Evolutionary conservation across 1,140 invertebrate species (phyloP), one percentile per base, ranked within the genome.

Genomic region (Cyclargus thomasi): DNA sequence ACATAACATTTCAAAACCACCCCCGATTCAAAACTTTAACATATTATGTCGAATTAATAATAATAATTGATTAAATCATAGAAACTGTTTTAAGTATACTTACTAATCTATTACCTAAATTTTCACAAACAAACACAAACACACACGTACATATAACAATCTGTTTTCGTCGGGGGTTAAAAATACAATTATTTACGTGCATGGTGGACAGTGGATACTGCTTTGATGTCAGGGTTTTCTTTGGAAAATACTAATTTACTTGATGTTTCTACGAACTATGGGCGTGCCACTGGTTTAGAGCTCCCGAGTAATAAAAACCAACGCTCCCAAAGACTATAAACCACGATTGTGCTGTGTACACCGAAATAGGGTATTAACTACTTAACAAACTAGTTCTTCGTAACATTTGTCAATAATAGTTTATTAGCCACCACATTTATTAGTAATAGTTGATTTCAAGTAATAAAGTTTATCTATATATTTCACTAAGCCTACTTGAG

Each of bases 311-410:
- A 65, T 80, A 80, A 79, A 82, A 78, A 68, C 67, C 55, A 21
- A 36, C 64, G 70, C 75, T 77, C 71, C 72, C 72, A 71, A 82
- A 76, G 65, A 67, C 68, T 71, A 72, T 65, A 74, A 76, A 77
- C 39, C 39, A 76, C 74, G 71, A 75, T 72, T 67, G 74, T 76
- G 69, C 71, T 76, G 73, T 74, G 74, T 72, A 71, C 53, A 69
- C 69, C 71, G 69, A 78, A 81, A 75, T 74, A 75, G 65, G 69
- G 39, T 64, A 69, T 72, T 74, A 71, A 72, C 62, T 68, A 36
- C 14, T 70, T 65, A 70, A 70, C 72, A 72, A 74, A 76, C 72
- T 67, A 72, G 55, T 70, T 76, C 72, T 67, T 64, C 64, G 74
- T 76, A 74, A 67, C 63, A 63, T 70, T 74, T 72, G 70, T 76